phyloP scores from a whole-genome alignment of 2,797 vertebrate species.

The Pseudomugil gertrudae region DNA sequence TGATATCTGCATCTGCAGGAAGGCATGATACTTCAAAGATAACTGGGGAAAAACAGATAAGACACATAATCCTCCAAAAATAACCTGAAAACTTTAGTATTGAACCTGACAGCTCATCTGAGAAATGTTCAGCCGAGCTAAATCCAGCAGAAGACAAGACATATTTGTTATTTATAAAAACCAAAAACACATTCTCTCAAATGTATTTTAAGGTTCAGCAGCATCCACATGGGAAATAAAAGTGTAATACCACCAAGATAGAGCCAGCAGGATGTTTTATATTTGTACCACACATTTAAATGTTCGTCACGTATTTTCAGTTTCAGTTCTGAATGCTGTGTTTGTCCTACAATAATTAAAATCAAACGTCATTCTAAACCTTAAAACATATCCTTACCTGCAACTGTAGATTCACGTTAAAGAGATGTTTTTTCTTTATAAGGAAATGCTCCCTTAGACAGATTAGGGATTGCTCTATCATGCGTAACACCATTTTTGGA shows the following conservation, averaged over 20 bases:
- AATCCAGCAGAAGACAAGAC: slow-evolving; percentile 26
- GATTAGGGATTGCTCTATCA: background rate
- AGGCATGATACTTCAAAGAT: slow-evolving; percentile 9
- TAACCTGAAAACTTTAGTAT: slow-evolving; percentile 33
- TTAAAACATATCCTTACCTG: too few relatives aligned
- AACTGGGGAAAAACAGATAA: slow-evolving; percentile 20
- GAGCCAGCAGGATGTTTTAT: background rate
- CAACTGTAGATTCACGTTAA: too few relatives aligned
- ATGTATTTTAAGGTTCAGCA: background rate
- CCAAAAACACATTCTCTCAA: slow-evolving; percentile 41
- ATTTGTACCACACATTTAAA: too few relatives aligned
- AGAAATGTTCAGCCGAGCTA: slow-evolving; percentile 28
- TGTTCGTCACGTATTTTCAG: too few relatives aligned
- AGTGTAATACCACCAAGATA: background rate
- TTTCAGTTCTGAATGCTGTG: too few relatives aligned
- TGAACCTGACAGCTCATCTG: slow-evolving; percentile 42
- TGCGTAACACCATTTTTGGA: background rate
- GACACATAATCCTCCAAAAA: slow-evolving; percentile 41
- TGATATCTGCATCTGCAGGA: slow-evolving; percentile 14
- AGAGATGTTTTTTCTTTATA: too few relatives aligned
- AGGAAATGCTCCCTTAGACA: background rate
- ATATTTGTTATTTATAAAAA: slow-evolving; percentile 45
- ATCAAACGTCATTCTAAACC: too few relatives aligned
- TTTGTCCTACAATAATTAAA: too few relatives aligned
- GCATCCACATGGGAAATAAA: background rate